phyloP scores from a whole-genome alignment of 1,140 invertebrate genomes.

The Doryteuthis pealeii region DNA sequence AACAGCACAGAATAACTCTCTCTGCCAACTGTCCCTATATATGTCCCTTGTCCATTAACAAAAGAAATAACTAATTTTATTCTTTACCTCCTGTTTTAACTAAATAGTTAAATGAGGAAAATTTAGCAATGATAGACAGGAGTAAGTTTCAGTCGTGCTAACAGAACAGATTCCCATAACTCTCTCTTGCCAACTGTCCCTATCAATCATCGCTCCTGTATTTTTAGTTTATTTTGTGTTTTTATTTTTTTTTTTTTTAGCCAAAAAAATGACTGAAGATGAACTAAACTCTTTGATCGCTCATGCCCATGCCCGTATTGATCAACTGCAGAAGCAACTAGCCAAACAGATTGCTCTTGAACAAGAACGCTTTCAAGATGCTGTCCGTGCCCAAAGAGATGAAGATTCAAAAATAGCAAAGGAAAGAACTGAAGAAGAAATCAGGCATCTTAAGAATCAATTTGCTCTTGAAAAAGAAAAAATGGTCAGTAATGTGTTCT shows the following conservation, averaged over 20 bases:
- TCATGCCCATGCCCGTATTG: constrained; percentile 63
- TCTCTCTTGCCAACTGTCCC: too few species aligned
- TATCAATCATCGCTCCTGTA: too few species aligned
- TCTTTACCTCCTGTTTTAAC: too few species aligned
- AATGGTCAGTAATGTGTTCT: constrained; percentile 51
- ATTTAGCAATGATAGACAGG: too few species aligned
- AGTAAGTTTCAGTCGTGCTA: too few species aligned
- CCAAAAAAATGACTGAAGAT: constrained; percentile 60
- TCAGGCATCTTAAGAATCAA: constrained; percentile 39
- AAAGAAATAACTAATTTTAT: too few species aligned
- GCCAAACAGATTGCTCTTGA: constrained; percentile 59
- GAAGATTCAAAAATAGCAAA: constrained; percentile 48
- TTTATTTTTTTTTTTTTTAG: constrained; percentile 30
- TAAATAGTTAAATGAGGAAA: too few species aligned
- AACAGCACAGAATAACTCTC: too few species aligned
- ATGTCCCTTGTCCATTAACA: too few species aligned
- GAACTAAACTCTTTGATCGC: constrained; percentile 64
- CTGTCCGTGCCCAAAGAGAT: constrained; percentile 49
- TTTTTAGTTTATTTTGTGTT: too few species aligned
- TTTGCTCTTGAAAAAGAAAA: constrained; percentile 50
- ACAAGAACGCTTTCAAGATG: constrained; percentile 44
- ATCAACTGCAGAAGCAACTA: constrained; percentile 63
- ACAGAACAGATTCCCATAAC: too few species aligned
- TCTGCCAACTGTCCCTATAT: too few species aligned
- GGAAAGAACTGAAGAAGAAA: constrained; percentile 37